Evolutionary conservation across 2,888 invertebrate genomes (phyloP), one percentile per base, ranked within the genome.

Genomic region (Bibio marci): DNA sequence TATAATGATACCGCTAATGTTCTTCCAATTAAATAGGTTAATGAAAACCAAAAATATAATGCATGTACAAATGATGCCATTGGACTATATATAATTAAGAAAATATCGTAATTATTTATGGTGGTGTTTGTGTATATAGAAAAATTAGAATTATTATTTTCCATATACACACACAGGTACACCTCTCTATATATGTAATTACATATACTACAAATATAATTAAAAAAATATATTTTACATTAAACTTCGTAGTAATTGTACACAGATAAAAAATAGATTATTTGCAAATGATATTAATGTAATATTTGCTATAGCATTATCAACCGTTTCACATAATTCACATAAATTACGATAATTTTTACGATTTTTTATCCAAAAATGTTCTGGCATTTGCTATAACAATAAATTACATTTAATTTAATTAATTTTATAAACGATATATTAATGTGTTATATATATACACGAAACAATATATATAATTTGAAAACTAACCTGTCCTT

Each of bases 241-340:
- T 44, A 71, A 57, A 43, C 68, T 69, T 40, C 65, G 59, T 41
- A 71, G 57, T 30, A 72, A 56, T 47, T 71, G 71, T 15, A 69
- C 64, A 43, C 71, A 67, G 49, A 71, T 69, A 45, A 70, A 70
- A 51, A 68, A 72, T 7, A 71, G 58, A 52, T 72, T 70, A 41
- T 65, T 69, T 14, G 66, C 65, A 45, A 70, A 70, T 3, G 70
- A 67, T 1, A 70, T 50, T 43, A 70, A 58, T 11, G 69, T 65
- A 35, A 70, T 65, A 30, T 62, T 48, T 4, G 67, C 65, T 37
- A 71, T 63, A 28, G 64, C 62, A 36, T 58, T 53, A 45, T 71
- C 70, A 46, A 71, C 54, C 18, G 55, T 54, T 37, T 62, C 56
- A n/a, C 68, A 68, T 10, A 71, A 48, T 3, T 54, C 57, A 30